Conservation (phyloP, 37 sponge, comb jelly and placozoan species). For the Lycopodina hypogea region DNA sequence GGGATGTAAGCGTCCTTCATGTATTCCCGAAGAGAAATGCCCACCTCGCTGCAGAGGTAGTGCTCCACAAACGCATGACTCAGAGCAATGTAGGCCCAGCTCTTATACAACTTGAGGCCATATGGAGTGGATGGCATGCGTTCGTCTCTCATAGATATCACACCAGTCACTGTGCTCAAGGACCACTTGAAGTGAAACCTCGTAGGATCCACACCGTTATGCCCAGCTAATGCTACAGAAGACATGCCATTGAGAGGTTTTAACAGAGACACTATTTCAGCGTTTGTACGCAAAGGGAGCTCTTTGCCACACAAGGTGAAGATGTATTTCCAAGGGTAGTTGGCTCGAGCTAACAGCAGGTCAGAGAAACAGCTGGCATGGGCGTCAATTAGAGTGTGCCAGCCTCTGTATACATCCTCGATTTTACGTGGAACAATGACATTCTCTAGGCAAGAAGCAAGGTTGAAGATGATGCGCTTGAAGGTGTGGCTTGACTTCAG, state of each 20-base stretch:
- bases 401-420: constrained; percentile 1
- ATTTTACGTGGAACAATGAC: background rate
- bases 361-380: background rate
- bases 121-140: background rate
- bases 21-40: constrained; percentile 3
- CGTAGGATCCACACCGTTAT: background rate
- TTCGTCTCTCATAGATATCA: background rate
- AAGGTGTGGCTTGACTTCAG: background rate
- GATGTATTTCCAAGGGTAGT: constrained; percentile 3
- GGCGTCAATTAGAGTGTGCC: background rate
- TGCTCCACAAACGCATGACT: constrained; percentile 14
- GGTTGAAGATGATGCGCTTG: background rate
- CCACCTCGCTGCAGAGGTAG: background rate
- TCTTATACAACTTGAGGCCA: constrained; percentile 12
- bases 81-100: constrained; percentile 1
- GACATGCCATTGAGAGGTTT: constrained; percentile 1
- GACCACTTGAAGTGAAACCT: background rate
- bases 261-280: background rate
- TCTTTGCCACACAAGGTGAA: constrained; percentile 1
- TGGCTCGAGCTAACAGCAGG: background rate
- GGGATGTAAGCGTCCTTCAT: constrained; percentile 22
- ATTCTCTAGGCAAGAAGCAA: background rate
- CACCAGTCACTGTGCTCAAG: background rate
- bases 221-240: background rate
- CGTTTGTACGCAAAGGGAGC: background rate